Base-by-base conservation (phyloP, 2,113 vertebrate species). In the Aplodontia rufa region DNA sequence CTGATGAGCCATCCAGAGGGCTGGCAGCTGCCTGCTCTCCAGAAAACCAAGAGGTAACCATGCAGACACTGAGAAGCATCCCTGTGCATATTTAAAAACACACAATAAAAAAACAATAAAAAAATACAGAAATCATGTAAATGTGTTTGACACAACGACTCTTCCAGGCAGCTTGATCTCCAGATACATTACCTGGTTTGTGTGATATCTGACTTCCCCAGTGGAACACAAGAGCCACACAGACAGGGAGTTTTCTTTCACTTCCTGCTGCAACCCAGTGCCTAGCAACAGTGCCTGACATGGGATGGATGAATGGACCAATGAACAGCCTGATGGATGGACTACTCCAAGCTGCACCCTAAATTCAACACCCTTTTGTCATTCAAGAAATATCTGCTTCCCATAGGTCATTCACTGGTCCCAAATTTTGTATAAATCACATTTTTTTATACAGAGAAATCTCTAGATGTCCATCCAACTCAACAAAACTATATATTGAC, bases 361-460 rank as follows among this genome's bases (percentile, higher is more conserved):
- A 75, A 88, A 51, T 22, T 72, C 66, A 92, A 76, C 75, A 72
- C 12, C 45, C 40, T 88, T 60, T 83, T n/a, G 26, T 53, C 32
- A 82, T 45, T 53, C 72, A 49, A 93, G 22, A 87, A 76, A 28
- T 51, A 80, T 3, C 47, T 87, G 40, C 83, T 89, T 47, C 75
- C 28, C 69, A 47, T 12, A 26, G 32, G 6, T 42, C 45, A 32
- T 60, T 62, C n/a, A n/a, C n/a, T n/a, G n/a, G 17, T 49, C 53
- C 53, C 8, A 58, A 58, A 66, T 79, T 96, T 84, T 62, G 4
- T 40, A 53, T 22, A 1, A 35, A 80, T 66, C 47, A 55, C 10
- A 62, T 60, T 47, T 76, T 95, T 76, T 81, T 28, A 87, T 10
- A 40, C 8, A 88, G 28, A 91, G 76, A 53, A 92, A 76, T 26